Conservation (phyloP, 1,140 invertebrate species). For the Halyomorpha halys region DNA sequence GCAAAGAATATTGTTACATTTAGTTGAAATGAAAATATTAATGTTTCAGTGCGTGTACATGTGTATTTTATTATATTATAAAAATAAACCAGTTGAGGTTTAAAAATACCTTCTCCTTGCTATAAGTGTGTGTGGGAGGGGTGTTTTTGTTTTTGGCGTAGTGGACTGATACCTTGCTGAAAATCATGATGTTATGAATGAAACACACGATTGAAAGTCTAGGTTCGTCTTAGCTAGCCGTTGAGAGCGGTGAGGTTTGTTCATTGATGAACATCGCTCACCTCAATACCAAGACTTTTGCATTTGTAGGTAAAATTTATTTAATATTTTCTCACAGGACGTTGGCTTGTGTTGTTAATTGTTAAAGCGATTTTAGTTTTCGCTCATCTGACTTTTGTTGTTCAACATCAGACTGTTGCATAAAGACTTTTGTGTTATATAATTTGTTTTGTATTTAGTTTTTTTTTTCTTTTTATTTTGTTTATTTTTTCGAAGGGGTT, state of each 20-base stretch:
- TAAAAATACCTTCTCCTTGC: conserved; percentile 8
- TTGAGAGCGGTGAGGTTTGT: conserved; percentile 14
- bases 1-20: no score
- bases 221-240: conserved; percentile 19
- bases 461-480: neutral
- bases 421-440: conserved; percentile 26
- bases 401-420: conserved; percentile 24
- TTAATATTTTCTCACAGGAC: conserved; percentile 7
- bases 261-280: conserved; percentile 4
- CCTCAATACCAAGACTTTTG: conserved; percentile 9
- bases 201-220: conserved; percentile 1
- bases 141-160: conserved; percentile 13
- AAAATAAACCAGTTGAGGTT: neutral
- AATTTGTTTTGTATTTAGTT: conserved; percentile 19
- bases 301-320: conserved; percentile 21
- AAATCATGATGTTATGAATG: conserved; percentile 6
- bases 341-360: conserved; percentile 14
- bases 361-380: conserved; percentile 16
- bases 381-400: conserved; percentile 19
- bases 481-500: neutral
- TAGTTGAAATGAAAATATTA: no score
- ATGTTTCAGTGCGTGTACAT: neutral
- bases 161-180: conserved; percentile 18
- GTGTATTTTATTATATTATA: conserved; percentile 5
- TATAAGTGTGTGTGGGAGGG: conserved; percentile 1